A percentile compares a stretch with the other conserved stretches of the same genome.
These are phyloP conservation scores for Daktulosphaira vitifoliae DNA, from an alignment of 1,140 invertebrate species.

Conservation along the genomic window DNA sequence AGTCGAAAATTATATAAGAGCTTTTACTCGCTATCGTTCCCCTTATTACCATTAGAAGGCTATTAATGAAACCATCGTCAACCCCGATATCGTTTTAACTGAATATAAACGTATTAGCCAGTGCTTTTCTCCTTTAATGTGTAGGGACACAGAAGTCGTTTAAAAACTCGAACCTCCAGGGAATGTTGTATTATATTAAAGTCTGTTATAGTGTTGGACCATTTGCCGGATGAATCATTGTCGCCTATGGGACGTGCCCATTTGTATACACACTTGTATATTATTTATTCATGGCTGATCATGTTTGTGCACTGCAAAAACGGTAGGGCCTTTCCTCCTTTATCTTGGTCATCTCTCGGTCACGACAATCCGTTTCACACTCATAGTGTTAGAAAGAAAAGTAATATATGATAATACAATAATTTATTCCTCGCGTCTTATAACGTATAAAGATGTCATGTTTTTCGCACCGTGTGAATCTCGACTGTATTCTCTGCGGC, in stretches of 20 bases:
- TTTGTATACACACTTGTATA: constrained; percentile 7
- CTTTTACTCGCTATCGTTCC: not conserved
- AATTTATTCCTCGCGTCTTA: constrained; percentile 19
- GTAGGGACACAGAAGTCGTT: not conserved
- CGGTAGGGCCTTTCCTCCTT: constrained; percentile 17
- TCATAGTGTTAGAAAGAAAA: not conserved
- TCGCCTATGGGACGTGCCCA: constrained; percentile 23
- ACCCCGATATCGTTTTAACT: no score
- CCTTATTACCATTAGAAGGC: constrained; percentile 2
- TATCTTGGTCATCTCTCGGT: constrained; percentile 20
- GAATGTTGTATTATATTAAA: not conserved
- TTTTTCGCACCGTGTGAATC: constrained; percentile 15
- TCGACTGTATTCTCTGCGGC: not conserved
- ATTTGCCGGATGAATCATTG: constrained; percentile 27
- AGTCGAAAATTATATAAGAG: constrained; percentile 26
- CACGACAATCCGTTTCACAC: constrained; percentile 31
- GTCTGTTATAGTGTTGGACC: not conserved
- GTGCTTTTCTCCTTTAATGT: no score
- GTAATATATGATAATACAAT: not conserved
- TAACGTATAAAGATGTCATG: constrained; percentile 19
- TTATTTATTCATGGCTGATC: not conserved
- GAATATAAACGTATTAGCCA: no score
- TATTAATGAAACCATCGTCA: constrained; percentile 16
- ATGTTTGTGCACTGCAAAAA: not conserved
- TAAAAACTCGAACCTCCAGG: constrained; percentile 1